Percentiles rank a stretch among this genome's conserved stretches.
phyloP scores from a whole-genome alignment of 2,888 invertebrate genomes.

The Hirtodrosophila alboralis region DNA sequence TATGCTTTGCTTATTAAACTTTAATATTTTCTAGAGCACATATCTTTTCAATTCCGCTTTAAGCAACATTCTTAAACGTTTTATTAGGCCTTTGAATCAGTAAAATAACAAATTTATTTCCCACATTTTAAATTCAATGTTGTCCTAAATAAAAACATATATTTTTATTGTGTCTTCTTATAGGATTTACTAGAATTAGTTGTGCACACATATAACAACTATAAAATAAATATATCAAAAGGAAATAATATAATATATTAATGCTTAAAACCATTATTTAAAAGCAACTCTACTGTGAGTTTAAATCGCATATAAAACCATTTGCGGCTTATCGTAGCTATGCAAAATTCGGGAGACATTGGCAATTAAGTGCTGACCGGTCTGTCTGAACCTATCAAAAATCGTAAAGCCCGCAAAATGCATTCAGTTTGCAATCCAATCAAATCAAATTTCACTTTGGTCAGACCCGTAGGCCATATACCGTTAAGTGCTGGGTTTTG shows the following conservation, averaged over 20 bases:
- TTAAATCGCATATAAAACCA: slow-evolving; percentile 28
- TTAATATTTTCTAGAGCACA: too few relatives aligned
- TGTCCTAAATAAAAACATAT: too few relatives aligned
- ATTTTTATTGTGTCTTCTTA: too few relatives aligned
- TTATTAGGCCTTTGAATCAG: too few relatives aligned
- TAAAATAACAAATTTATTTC: too few relatives aligned
- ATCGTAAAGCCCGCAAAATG: slow-evolving; percentile 47
- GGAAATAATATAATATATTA: too few relatives aligned
- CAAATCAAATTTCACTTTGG: slow-evolving; percentile 75
- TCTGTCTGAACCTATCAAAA: slow-evolving; percentile 48
- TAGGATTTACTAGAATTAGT: too few relatives aligned
- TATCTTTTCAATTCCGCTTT: background rate
- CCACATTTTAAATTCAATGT: too few relatives aligned
- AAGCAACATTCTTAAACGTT: slow-evolving; percentile 6
- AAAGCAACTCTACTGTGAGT: background rate
- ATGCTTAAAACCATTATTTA: too few relatives aligned
- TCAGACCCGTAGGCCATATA: slow-evolving; percentile 29
- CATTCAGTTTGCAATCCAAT: slow-evolving; percentile 72
- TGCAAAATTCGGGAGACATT: slow-evolving; percentile 33
- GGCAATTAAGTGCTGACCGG: slow-evolving; percentile 46
- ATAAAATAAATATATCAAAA: too few relatives aligned
- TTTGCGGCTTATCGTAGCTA: slow-evolving; percentile 37
- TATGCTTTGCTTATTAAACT: too few relatives aligned
- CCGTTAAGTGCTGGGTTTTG: slow-evolving; percentile 28
- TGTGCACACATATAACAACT: too few relatives aligned